phyloP scores from a whole-genome alignment of 2,888 invertebrate species.

The Lycaena phlaeas region DNA sequence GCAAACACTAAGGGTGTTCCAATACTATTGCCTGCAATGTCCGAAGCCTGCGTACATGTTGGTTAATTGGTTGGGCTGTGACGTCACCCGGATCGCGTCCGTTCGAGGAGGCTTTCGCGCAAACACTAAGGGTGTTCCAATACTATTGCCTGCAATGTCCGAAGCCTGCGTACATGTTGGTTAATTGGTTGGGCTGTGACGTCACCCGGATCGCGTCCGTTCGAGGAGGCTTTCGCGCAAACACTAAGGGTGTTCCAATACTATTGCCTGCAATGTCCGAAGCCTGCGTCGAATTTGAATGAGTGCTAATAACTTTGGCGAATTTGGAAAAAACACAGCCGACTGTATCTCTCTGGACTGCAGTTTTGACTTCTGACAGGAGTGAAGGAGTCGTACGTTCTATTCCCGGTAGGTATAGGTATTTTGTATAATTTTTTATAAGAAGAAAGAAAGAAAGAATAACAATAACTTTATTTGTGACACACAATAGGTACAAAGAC shows the following conservation, averaged over 20 bases:
- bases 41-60: conserved; percentile 82
- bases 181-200: neutral
- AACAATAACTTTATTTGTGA: no score
- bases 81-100: conserved; percentile 27
- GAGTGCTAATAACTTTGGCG: no score
- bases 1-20: conserved; percentile 34
- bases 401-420: no score
- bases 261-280: neutral
- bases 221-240: conserved; percentile 56
- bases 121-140: conserved; percentile 29
- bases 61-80: neutral
- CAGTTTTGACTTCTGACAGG: no score
- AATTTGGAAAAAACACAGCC: no score
- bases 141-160: neutral
- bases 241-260: conserved; percentile 30
- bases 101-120: conserved; percentile 57
- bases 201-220: conserved; percentile 28
- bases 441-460: no score
- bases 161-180: conserved; percentile 82
- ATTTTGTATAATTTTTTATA: no score
- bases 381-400: no score
- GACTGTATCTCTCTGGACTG: no score
- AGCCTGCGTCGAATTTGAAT: no score
- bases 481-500: no score
- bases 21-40: neutral